A percentile compares a stretch with the other conserved stretches of the same genome.
These are phyloP conservation scores for Anser brachyrhynchus DNA, from an alignment of 2,113 vertebrate species.

Conservation along the genomic window DNA sequence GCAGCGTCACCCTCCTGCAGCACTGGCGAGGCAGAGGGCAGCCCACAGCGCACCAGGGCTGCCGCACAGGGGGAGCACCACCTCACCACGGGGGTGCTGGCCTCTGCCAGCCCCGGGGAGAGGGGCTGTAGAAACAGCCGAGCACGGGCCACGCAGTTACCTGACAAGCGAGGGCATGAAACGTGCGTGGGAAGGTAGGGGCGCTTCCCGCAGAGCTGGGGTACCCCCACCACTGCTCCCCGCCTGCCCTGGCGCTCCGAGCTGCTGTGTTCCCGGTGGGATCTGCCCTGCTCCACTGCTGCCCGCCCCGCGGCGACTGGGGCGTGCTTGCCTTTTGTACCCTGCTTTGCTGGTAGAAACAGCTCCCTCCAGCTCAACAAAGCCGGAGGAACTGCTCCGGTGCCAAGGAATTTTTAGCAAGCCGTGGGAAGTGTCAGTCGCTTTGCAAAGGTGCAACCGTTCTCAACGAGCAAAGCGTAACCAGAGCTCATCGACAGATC, in stretches of 20 bases:
- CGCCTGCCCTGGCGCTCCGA: fast-evolving
- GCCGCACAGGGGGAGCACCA: no score
- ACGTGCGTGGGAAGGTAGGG: fast-evolving
- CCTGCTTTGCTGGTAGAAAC: neutral
- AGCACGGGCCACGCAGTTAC: fast-evolving
- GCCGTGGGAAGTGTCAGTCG: neutral
- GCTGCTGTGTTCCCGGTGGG: neutral
- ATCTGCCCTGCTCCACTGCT: neutral
- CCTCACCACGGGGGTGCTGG: no score
- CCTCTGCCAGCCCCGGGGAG: no score
- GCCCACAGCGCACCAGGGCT: neutral
- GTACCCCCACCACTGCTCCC: neutral
- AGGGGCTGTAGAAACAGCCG: neutral
- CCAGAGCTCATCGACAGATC: neutral
- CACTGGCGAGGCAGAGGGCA: neutral
- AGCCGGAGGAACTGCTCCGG: fast-evolving
- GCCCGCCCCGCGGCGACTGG: neutral
- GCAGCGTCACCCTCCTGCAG: neutral
- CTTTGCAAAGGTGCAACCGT: neutral
- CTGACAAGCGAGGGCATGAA: no score
- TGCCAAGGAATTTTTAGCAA: slow-evolving; percentile 13
- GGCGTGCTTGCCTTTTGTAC: neutral
- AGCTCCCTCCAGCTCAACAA: neutral
- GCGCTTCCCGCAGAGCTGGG: neutral
- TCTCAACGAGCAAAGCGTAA: neutral